A percentile compares a stretch with the other conserved stretches of the same genome.
Conservation (phyloP, 1,140 invertebrate genomes). For the Sarcophaga bullata region DNA sequence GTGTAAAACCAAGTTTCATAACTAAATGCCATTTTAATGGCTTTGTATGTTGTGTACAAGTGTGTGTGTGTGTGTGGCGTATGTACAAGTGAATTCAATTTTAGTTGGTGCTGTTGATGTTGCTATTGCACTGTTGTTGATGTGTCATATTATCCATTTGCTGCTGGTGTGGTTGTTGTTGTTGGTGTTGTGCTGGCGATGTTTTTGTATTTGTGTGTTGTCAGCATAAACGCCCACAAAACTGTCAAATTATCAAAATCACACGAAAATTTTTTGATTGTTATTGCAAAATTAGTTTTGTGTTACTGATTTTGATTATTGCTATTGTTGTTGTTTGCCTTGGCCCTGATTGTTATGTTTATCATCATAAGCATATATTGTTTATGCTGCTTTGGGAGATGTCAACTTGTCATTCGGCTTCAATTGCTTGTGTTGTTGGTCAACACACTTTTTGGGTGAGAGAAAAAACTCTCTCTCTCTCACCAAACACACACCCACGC, state of each 20-base stretch:
- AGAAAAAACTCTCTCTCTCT: too few species aligned
- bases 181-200: background rate
- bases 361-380: conserved; percentile 30
- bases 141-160: background rate
- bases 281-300: conserved; percentile 37
- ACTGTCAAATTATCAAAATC: conserved; percentile 65
- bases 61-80: too few species aligned
- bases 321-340: background rate
- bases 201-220: conserved; percentile 48
- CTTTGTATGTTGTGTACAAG: background rate
- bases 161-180: conserved; percentile 31
- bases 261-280: conserved; percentile 51
- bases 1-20: conserved; percentile 23
- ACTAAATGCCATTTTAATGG: conserved; percentile 39
- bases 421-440: conserved; percentile 39
- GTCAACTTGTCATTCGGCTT: conserved; percentile 38
- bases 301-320: background rate
- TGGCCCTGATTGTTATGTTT: background rate
- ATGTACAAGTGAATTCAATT: background rate
- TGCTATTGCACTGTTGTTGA: conserved; percentile 9
- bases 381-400: conserved; percentile 37
- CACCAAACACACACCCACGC: too few species aligned
- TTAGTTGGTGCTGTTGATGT: conserved; percentile 29
- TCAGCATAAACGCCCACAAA: conserved; percentile 63
- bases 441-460: background rate